Evolutionary conservation across 2,797 vertebrate genomes (phyloP), one percentile per base, ranked within the genome.

Genomic region (Takifugu rubripes): DNA sequence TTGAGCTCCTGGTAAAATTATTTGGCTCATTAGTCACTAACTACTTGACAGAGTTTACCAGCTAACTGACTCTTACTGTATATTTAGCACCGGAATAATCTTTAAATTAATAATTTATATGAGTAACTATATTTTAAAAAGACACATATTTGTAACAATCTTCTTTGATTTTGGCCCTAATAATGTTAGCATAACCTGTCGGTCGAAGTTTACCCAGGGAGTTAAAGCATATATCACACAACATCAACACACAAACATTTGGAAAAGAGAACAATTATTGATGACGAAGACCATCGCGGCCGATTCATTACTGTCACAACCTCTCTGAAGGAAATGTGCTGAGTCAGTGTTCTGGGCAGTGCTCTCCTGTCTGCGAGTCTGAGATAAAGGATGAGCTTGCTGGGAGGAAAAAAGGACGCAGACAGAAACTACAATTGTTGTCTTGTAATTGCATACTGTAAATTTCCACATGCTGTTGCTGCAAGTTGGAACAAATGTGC

Each of bases 291-390:
- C 43, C 42, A 26, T 62, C n/a, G 12, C 17, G 46, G 51, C 52
- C 43, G 40, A 52, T 84, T 81, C 48, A 72, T 77, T 66, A 70
- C 64, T 11, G 64, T 63, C 69, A 76, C 56, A 76, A 75, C 82
- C 59, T 27, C 69, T 70, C 61, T 66, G 66, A 51, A 58, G 40
- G 54, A 68, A 73, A 72, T 74, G 57, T 73, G 68, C 75, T 47
- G 70, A 77, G 73, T 80, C 73, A 74, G 70, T 76, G 73, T 74
- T 74, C 65, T 64, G 70, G 36, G 6, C 50, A 42, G 49, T 26
- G 52, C 52, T 56, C 49, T 63, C 25, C 56, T 61, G 44, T 51
- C 52, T 61, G 25, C 44, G 7, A 27, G 51, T 63, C 67, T 61
- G 45, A 59, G 56, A 71, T 45, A 40, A 44, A 61, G 16, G 51